Base-by-base conservation (phyloP, 2,888 invertebrate genomes). In the Calameuta filiformis region DNA sequence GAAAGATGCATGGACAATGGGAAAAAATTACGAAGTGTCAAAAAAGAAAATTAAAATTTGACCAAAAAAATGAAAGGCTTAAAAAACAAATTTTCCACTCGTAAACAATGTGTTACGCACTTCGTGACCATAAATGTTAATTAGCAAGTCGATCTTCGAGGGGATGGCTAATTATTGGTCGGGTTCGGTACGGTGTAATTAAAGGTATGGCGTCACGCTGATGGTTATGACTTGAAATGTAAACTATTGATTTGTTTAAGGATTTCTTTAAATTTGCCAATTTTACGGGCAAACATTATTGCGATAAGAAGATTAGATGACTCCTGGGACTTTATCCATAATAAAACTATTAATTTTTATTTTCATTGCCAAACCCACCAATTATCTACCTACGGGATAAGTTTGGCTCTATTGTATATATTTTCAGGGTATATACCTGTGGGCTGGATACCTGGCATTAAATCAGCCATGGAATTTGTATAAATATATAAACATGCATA, bases 11-110 rank as follows among this genome's bases (percentile, higher is more conserved):
- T 1, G 12, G 37, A 40, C 1, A 40, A 4, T 15, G 37, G 4
- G 1, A 31, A 4, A 12, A 4, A 37, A 12, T 1, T 0, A 12
- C 12, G 4, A 37, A 4, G 12, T 1, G 1, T 15, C 2, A 11
- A 15, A 1, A 40, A 15, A 1, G 15, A 12, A 33, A 33, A 33
- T 33, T 12, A 12, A 12, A 37, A 37, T 12, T 37, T 40, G 1
- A 15, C 15, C 0, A 4, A 4, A 12, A 40, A 40, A 40, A 40
- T 0, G 23, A 15, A 12, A 15, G 3, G 0, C 4, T 0, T 1
- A 12, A 9, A 15, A 56, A 23, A 23, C 2, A 23, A 23, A 9
- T 56, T 6, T 23, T 56, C 1, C 40, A 56, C 23, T 2, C 9
- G 23, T 23, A 56, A 56, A 56, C 23, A 56, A 23, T 2, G 40